Evolutionary conservation across 2,888 invertebrate species (phyloP).

Genomic region (Leptinotarsa juncta): DNA sequence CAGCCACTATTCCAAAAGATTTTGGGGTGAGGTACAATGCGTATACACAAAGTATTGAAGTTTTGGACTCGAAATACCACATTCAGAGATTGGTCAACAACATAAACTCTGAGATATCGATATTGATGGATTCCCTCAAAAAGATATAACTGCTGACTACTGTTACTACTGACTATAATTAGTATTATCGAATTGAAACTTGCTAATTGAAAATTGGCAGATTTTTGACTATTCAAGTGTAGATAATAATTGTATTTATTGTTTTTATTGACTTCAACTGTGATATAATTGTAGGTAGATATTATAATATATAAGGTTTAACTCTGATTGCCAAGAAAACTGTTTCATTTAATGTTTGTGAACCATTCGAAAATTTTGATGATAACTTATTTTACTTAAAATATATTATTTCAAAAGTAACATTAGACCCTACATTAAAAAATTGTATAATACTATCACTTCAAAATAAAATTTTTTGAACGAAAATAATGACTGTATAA

Average conservation of each 20-base stretch:
- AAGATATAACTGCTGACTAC: neutral
- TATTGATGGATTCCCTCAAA: conserved; percentile 57
- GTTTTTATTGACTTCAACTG: conserved; percentile 6
- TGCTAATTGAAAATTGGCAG: too few species aligned
- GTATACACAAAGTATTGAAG: conserved; percentile 94
- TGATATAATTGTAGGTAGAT: conserved; percentile 10
- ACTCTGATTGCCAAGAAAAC: too few species aligned
- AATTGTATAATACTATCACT: too few species aligned
- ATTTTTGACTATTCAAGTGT: neutral
- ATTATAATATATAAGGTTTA: neutral
- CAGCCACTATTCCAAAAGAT: conserved; percentile 67
- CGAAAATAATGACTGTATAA: too few species aligned
- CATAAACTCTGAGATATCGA: conserved; percentile 83
- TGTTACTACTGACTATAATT: neutral
- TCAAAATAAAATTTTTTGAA: too few species aligned
- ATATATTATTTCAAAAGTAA: too few species aligned
- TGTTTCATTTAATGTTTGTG: too few species aligned
- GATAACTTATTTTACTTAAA: too few species aligned
- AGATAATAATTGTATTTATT: neutral
- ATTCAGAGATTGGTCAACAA: conserved; percentile 85
- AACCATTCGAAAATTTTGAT: too few species aligned
- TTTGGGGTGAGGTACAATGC: conserved; percentile 96
- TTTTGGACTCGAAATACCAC: conserved; percentile 91
- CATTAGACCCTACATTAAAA: too few species aligned
- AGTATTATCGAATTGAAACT: neutral